Percentiles rank a stretch among this genome's conserved stretches.
These are phyloP conservation scores for Carabus problematicus DNA, from an alignment of 2,888 invertebrate genomes.

Conservation along the genomic window DNA sequence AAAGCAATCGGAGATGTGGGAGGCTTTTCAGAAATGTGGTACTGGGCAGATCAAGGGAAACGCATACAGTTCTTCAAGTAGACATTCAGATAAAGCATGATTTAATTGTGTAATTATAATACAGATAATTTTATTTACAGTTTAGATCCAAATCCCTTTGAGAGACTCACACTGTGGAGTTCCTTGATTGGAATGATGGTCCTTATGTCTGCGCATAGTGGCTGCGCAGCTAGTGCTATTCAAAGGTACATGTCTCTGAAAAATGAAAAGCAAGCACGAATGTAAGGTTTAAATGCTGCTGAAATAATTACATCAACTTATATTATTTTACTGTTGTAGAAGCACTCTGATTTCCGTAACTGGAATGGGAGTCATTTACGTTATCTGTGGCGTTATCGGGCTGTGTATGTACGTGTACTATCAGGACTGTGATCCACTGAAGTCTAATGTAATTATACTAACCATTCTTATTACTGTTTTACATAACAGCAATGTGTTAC, in stretches of 20 bases:
- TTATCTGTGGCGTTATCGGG: constrained; percentile 18
- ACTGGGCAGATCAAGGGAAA: constrained; percentile 7
- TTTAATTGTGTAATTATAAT: too few relatives aligned
- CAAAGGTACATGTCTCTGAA: constrained; percentile 4
- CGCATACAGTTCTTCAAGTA: constrained; percentile 22
- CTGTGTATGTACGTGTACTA: constrained; percentile 30
- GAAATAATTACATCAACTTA: background rate
- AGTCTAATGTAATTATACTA: constrained; percentile 22
- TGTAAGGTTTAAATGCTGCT: background rate
- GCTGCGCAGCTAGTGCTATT: background rate
- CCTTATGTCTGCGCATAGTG: background rate
- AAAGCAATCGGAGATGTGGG: constrained; percentile 16
- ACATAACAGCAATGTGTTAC: background rate
- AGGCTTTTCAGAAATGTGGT: constrained; percentile 22
- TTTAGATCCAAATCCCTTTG: background rate
- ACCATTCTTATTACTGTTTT: background rate
- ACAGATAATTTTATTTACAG: too few relatives aligned
- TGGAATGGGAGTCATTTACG: background rate
- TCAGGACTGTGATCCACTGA: constrained; percentile 28
- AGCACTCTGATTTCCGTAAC: constrained; percentile 20
- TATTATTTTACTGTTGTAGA: constrained; percentile 14
- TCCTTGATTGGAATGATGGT: background rate
- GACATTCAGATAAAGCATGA: background rate
- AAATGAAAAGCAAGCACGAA: constrained; percentile 1
- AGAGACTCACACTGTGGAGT: background rate